These are phyloP conservation scores for Aphelocoma californica DNA, from an alignment of 2,797 vertebrate species.

Conservation along the genomic window DNA sequence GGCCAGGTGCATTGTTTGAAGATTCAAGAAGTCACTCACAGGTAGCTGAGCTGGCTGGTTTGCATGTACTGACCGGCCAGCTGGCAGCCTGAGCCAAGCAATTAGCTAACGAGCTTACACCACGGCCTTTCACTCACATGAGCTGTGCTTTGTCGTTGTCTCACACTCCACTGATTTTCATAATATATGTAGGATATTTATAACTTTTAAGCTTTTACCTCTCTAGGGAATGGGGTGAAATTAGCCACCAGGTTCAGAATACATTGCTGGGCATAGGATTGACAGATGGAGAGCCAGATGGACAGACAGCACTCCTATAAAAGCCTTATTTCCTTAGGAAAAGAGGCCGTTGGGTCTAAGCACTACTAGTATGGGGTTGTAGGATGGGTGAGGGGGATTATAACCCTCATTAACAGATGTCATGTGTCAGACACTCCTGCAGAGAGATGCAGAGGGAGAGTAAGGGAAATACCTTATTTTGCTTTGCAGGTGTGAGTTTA, in stretches of 20 bases:
- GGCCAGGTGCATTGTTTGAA: background rate
- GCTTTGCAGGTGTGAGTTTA: background rate
- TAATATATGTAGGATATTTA: constrained; percentile 27
- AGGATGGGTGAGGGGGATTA: background rate
- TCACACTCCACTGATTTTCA: background rate
- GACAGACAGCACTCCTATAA: constrained; percentile 35
- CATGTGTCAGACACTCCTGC: background rate
- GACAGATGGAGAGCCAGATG: constrained; percentile 67
- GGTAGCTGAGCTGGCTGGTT: constrained; percentile 26
- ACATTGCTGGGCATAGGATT: background rate
- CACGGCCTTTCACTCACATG: background rate
- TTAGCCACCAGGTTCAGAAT: constrained; percentile 29
- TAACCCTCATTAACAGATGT: constrained; percentile 12
- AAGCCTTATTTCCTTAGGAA: constrained; percentile 50
- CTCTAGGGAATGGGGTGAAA: constrained; percentile 24
- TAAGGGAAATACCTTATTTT: background rate
- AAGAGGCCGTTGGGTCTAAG: background rate
- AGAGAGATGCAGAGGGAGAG: background rate
- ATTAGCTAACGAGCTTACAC: constrained; percentile 56
- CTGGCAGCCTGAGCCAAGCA: constrained; percentile 12
- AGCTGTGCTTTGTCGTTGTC: background rate
- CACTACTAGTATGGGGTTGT: background rate
- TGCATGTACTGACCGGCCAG: background rate
- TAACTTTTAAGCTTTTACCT: constrained; percentile 20
- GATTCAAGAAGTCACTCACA: constrained; percentile 14